Evolutionary conservation across 2,797 vertebrate species (phyloP).

Genomic region (Crocodylus rhombifer): DNA sequence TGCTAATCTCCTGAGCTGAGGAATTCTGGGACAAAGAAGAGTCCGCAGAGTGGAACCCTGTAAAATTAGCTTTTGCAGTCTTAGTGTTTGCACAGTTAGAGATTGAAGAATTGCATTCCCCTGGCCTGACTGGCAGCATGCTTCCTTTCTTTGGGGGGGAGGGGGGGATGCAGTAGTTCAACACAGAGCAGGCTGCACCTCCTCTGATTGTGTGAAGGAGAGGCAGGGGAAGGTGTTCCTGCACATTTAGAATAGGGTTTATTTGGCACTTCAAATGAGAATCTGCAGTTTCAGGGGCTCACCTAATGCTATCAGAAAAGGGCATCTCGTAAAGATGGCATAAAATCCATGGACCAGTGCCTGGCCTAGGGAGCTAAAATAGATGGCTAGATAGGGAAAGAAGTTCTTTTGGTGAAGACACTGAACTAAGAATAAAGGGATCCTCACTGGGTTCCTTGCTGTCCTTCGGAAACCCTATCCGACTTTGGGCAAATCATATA

Average conservation of each 20-base stretch:
- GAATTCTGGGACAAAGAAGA: constrained; percentile 84
- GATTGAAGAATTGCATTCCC: constrained; percentile 73
- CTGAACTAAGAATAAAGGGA: accelerated
- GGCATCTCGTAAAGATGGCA: not conserved
- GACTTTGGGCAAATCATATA: not conserved
- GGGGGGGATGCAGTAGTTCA: constrained; percentile 8
- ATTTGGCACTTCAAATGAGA: not conserved
- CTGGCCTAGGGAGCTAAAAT: not conserved
- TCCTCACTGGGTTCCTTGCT: not conserved
- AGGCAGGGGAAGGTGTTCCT: not conserved
- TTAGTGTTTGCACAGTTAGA: constrained; percentile 82
- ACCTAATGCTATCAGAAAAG: not conserved
- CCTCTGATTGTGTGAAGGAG: accelerated
- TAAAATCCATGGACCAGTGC: not conserved
- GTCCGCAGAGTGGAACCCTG: constrained; percentile 83
- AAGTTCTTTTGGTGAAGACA: not conserved
- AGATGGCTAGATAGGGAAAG: not conserved
- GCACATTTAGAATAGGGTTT: not conserved
- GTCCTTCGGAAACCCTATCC: not conserved
- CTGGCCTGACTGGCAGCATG: constrained; percentile 65
- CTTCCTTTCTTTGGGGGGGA: constrained; percentile 21
- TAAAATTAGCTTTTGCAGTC: constrained; percentile 84
- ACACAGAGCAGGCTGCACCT: not conserved
- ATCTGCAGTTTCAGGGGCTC: not conserved
- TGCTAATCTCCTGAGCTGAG: constrained; percentile 83